A percentile compares a stretch with the other conserved stretches of the same genome.
Conservation (phyloP, 2,113 vertebrate species). For the Brachyhypopomus gauderio region DNA sequence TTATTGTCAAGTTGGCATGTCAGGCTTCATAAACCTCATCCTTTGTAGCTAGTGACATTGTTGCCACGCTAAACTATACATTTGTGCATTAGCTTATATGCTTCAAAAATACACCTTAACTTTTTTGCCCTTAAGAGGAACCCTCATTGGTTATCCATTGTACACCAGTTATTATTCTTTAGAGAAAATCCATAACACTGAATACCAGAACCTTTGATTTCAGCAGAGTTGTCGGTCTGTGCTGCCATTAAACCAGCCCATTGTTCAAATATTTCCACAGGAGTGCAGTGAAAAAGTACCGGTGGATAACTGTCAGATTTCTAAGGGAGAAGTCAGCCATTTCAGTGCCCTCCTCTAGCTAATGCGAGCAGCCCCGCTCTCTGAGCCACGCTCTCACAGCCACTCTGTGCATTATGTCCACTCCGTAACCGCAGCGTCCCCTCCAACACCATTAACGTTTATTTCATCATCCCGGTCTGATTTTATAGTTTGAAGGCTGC, state of each 20-base stretch:
- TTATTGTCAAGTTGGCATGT: conserved; percentile 11
- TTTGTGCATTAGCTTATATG: conserved; percentile 3
- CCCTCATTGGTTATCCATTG: background rate
- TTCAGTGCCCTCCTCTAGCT: background rate
- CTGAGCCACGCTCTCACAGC: conserved; percentile 2
- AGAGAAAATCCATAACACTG: background rate
- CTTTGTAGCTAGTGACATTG: background rate
- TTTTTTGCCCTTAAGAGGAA: background rate
- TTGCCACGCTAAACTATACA: background rate
- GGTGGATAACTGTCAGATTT: conserved; percentile 39
- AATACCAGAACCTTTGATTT: background rate
- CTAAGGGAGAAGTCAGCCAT: conserved; percentile 5
- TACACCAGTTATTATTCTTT: background rate
- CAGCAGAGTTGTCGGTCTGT: background rate
- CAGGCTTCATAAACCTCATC: background rate
- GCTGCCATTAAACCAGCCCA: background rate
- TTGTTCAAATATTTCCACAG: background rate
- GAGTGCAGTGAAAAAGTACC: background rate
- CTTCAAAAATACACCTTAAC: background rate
- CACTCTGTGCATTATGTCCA: conserved; percentile 8
- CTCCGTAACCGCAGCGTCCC: conserved; percentile 5
- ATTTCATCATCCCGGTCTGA: conserved; percentile 24
- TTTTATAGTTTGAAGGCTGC: conserved; percentile 19
- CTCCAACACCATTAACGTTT: conserved; percentile 34
- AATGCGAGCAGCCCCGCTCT: conserved; percentile 20